Base-by-base conservation (phyloP, 2,113 vertebrate species). In the Leucoraja erinaceus region DNA sequence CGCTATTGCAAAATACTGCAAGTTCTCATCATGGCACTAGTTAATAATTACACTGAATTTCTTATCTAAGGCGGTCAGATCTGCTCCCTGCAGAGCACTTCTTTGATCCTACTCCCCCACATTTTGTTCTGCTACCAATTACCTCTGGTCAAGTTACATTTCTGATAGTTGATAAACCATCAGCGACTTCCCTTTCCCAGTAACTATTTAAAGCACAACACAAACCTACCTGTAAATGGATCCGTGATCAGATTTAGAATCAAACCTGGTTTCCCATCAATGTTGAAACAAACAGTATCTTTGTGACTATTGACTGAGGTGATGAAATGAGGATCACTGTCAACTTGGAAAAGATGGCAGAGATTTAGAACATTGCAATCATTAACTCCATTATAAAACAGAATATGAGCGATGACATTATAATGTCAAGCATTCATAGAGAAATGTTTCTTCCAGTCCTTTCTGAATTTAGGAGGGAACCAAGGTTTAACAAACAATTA, bases 281-380 rank as follows among this genome's bases (percentile, higher is more conserved):
- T 98, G 95, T 98, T 99, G 95, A 99, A 99, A 94, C 98, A 99
- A 95, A 99, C 93, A 16, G 97, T 95, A 8, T 99, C 98, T 0
- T 97, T 94, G 93, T 95, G 97, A 70, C 97, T 94, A 56, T 97
- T 97, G 16, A 98, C 96, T 8, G 97, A 95, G 86, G 99, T 97
- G 93, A 99, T 96, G 95, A 99, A 99, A 95, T 99, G 99, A 93
- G 98, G 99, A 93, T 99, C 98, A 93, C 97, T 97, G 92, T 99
- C 99, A 96, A 99, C 99, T 99, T 96, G 38, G 93, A 94, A 93
- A 93, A 94, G 93, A 95, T 93, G 88, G 91, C 11, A 91, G 54
- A 74, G 33, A n/a, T 47, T 47, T 77, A 77, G 18, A 77, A 54
- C 16, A 63, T n/a, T 93, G 20, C 61, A 93, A 66, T 70, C 10